Conservation (phyloP, 2,888 invertebrate species). For the Acheta domesticus region DNA sequence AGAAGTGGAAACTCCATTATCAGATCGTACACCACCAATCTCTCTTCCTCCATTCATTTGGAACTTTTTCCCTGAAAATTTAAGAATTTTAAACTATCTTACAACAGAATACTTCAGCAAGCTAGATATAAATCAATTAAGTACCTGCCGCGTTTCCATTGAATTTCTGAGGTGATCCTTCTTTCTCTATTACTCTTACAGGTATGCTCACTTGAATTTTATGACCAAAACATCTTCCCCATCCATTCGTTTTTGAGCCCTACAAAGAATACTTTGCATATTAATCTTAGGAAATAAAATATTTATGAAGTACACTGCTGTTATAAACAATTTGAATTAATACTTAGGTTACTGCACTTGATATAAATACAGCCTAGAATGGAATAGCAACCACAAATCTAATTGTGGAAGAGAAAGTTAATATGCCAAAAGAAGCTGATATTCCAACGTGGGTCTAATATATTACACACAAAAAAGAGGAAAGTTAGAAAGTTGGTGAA, state of each 20-base stretch:
- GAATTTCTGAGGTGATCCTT: conserved; percentile 29
- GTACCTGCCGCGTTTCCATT: background rate
- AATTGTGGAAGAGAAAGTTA: no score
- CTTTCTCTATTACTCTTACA: conserved; percentile 30
- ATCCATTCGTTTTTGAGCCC: conserved; percentile 80
- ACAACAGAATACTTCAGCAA: background rate
- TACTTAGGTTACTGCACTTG: no score
- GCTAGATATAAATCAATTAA: background rate
- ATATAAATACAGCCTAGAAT: no score
- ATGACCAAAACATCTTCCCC: conserved; percentile 78
- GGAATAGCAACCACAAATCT: no score
- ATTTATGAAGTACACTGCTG: no score
- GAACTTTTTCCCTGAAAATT: background rate
- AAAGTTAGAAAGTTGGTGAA: no score
- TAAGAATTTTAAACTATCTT: background rate
- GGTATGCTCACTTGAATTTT: conserved; percentile 60
- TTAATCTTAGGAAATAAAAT: background rate
- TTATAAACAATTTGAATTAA: no score
- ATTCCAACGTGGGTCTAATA: no score
- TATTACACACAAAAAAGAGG: no score
- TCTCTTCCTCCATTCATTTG: background rate
- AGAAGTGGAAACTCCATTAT: background rate
- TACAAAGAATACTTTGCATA: conserved; percentile 44
- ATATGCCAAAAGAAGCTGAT: no score
- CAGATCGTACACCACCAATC: background rate